Evolutionary conservation across 2,113 vertebrate species (phyloP), one percentile per base, ranked within the genome.

Genomic region (Camelus dromedarius): DNA sequence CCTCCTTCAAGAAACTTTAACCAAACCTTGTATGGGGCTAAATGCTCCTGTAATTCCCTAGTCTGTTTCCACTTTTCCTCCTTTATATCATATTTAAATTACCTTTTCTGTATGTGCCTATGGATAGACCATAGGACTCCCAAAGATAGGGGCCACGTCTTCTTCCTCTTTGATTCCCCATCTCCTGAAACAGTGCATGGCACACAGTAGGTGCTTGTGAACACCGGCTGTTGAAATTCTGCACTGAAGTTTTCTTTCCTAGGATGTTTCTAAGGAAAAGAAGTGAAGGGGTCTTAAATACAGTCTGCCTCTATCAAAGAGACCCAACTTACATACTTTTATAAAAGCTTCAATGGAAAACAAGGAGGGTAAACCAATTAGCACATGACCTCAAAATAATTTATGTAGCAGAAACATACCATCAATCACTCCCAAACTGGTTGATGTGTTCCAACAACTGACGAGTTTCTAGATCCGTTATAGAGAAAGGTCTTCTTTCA

Each of bases 361-460:
- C 60, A 42, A 26, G 46, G 94, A 88, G 22, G 22, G 16, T 46
- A 32, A 84, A 69, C 66, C n/a, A 79, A 60, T 85, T 77, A 77
- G 67, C 8, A 70, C 60, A 76, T 58, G 20, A 50, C 50, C 92
- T 95, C 80, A 84, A 86, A 93, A 35, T 88, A 64, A 89, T 84
- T 94, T 67, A 66, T 93, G 50, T 82, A 80, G 72, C 6, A 67
- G 62, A 91, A 96, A 81, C 42, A 56, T 80, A 10, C 10, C 66
- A 48, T 94, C 30, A 22, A 11, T 87, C 69, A 75, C 28, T 66
- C 38, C 35, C 88, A 54, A 22, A 9, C 32, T 93, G 9, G 18
- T 48, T 82, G 62, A 22, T 91, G 92, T 64, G 87, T 76, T 92
- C 16, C 7, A 67, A 62, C 35, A 93, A 86, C 20, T 83, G 32